Conservation (phyloP, 2,888 invertebrate species). For the Nemotelus nigrinus region DNA sequence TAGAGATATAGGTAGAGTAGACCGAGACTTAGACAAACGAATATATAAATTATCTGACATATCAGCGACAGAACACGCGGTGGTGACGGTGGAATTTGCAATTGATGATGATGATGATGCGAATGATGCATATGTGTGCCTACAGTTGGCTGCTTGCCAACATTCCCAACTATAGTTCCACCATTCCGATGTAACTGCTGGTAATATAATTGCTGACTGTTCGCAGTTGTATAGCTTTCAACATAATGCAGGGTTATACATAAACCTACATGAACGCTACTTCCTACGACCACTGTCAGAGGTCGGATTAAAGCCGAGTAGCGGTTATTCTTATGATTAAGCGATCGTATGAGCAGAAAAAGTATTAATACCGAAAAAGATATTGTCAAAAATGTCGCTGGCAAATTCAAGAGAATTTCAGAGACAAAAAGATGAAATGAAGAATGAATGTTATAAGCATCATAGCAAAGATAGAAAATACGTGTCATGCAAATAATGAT, state of each 20-base stretch:
- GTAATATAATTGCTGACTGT: constrained; percentile 58
- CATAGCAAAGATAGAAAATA: constrained; percentile 88
- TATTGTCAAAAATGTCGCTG: constrained; percentile 87
- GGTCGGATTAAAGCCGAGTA: constrained; percentile 80
- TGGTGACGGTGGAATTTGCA: constrained; percentile 55
- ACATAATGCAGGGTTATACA: constrained; percentile 86
- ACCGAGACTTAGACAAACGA: constrained; percentile 85
- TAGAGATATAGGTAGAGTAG: constrained; percentile 87
- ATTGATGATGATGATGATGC: constrained; percentile 53
- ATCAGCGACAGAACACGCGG: constrained; percentile 75
- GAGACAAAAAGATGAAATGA: constrained; percentile 82
- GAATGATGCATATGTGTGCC: constrained; percentile 53
- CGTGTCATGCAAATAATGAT: constrained; percentile 84
- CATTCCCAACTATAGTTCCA: neutral
- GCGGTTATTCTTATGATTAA: constrained; percentile 77
- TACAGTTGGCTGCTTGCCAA: constrained; percentile 30
- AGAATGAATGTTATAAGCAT: constrained; percentile 88
- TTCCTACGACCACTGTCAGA: constrained; percentile 79
- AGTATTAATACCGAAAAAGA: constrained; percentile 88
- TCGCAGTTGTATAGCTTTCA: constrained; percentile 67
- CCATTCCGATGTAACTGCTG: constrained; percentile 53
- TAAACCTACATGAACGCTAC: constrained; percentile 80
- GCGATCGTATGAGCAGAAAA: constrained; percentile 83
- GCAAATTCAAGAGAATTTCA: constrained; percentile 84
- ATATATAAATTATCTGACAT: constrained; percentile 86